Evolutionary conservation across 2,113 vertebrate species (phyloP).

Genomic region (Onychostruthus taczanowskii): DNA sequence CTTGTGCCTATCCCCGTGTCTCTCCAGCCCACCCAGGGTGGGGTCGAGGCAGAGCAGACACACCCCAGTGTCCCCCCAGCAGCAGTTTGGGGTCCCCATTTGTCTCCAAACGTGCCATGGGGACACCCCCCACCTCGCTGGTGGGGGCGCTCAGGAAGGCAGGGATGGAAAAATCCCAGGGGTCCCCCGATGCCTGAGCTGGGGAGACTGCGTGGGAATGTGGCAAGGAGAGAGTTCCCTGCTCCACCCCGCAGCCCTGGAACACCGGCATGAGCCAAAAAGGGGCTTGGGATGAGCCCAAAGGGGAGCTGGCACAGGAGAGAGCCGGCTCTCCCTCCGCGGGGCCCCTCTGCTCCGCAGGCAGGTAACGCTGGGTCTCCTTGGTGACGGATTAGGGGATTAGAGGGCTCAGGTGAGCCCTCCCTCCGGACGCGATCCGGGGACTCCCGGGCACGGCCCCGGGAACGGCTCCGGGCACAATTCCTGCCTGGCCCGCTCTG

Average conservation of each 20-base stretch:
- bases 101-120: neutral
- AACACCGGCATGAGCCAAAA: neutral
- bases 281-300: neutral
- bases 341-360: neutral
- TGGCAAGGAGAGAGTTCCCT: neutral
- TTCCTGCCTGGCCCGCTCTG: rapidly evolving
- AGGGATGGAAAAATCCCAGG: neutral
- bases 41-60: neutral
- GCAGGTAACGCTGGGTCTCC: slow-evolving; percentile 6
- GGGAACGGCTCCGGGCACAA: rapidly evolving
- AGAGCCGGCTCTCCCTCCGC: rapidly evolving
- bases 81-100: rapidly evolving
- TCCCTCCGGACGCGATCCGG: neutral
- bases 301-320: neutral
- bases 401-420: slow-evolving; percentile 15
- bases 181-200: neutral
- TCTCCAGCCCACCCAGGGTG: rapidly evolving
- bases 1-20: rapidly evolving
- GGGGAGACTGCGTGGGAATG: rapidly evolving
- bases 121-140: rapidly evolving
- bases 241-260: neutral
- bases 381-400: slow-evolving; percentile 53
- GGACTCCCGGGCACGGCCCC: neutral
- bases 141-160: neutral
- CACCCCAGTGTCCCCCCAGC: neutral